Evolutionary conservation across 2,888 invertebrate genomes (phyloP), one percentile per base, ranked within the genome.

Genomic region (Stenodera caucasica): DNA sequence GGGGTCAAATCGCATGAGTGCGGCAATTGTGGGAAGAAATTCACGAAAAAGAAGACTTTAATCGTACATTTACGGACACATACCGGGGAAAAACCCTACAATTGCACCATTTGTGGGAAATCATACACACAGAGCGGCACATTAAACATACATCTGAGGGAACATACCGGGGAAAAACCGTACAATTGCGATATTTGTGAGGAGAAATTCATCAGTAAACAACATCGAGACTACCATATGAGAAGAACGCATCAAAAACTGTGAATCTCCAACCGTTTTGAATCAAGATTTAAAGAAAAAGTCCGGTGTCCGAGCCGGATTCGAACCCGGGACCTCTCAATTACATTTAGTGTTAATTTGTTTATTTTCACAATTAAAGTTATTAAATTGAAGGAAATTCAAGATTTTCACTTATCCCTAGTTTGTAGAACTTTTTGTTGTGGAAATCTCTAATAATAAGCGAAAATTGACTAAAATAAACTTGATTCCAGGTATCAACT

Each of bases 101-200:
- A 55, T 18, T 71, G 71, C 40, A 79, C 81, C 45, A 76, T 79
- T 56, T 84, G 84, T 57, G 79, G 79, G 1, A 83, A 81, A 64
- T 75, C 80, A 4, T 84, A 84, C 69, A 81, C 83, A 0, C 83
- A 84, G 66, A 76, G 81, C 15, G 81, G 82, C 6, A 81, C 82
- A 1, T 71, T 84, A 12, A 82, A 83, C 67, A 84, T 85, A 67
- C 86, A 86, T 75, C 84, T 84, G 75, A 21, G 73, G 32, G 67
- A 69, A 7, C 83, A 83, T 67, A 78, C 73, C 2, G 76, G 75
- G 2, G 75, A 76, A 57, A 67, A 73, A 55, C 76, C 77, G 0
- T 76, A 71, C 53, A 52, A 68, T 30, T 73, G 73, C 58, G 60
- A 65, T 14, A 62, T 73, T 57, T 73, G 73, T 49, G 68, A 69